Evolutionary conservation across 2,113 vertebrate genomes (phyloP).

Genomic region (Microcebus ravelobensis): DNA sequence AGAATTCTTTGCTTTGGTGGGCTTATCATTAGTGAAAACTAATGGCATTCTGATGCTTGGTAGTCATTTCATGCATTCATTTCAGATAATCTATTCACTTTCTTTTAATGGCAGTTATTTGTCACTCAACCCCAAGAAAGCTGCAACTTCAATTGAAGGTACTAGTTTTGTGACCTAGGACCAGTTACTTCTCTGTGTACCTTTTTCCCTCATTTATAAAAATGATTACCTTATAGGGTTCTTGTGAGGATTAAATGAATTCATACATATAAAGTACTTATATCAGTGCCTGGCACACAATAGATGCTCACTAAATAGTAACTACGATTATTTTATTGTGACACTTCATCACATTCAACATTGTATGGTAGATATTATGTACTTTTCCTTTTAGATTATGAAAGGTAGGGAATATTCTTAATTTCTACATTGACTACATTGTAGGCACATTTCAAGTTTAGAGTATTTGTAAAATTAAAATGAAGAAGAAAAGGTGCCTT

Average conservation of each 20-base stretch:
- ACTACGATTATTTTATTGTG: background rate
- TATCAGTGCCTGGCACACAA: background rate
- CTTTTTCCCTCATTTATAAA: slow-evolving; percentile 29
- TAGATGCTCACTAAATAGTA: background rate
- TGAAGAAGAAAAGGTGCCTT: background rate
- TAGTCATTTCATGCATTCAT: background rate
- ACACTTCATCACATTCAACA: background rate
- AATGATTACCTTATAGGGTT: background rate
- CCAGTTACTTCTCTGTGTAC: background rate
- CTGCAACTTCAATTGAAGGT: background rate
- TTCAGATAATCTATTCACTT: background rate
- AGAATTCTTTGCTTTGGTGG: slow-evolving; percentile 2
- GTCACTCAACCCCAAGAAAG: background rate
- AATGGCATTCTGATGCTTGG: background rate
- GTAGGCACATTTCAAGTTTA: background rate
- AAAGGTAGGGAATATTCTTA: slow-evolving; percentile 10
- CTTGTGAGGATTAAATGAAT: background rate
- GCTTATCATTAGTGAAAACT: slow-evolving; percentile 20
- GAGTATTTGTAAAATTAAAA: slow-evolving; percentile 1
- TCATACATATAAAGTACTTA: background rate
- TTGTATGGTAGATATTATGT: background rate
- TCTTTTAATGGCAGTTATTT: slow-evolving; percentile 24
- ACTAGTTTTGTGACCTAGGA: background rate
- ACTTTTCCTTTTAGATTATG: background rate
- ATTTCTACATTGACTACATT: background rate